Evolutionary conservation across 2,113 vertebrate genomes (phyloP).

Genomic region (Copsychus sechellarum): DNA sequence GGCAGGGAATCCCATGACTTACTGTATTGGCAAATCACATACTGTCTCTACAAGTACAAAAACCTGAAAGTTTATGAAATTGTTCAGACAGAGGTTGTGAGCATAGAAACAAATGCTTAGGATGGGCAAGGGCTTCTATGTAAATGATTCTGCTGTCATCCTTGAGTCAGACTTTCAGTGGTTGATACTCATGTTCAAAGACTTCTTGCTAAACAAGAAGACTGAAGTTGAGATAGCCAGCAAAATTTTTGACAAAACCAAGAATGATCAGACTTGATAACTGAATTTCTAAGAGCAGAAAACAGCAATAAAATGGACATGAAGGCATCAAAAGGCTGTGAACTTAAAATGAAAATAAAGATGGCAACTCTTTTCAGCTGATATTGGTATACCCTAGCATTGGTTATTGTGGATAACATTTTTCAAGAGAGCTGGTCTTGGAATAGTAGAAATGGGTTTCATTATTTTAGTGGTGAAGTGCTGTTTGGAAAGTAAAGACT

Average conservation of each 20-base stretch:
- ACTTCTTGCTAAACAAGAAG: background rate
- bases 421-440: background rate
- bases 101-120: background rate
- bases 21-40: background rate
- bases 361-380: background rate
- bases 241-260: background rate
- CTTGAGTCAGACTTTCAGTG: constrained; percentile 25
- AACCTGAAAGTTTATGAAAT: background rate
- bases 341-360: background rate
- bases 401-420: background rate
- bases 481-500: background rate
- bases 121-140: background rate
- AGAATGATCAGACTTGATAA: background rate
- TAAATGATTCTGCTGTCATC: background rate
- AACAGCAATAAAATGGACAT: background rate
- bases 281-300: background rate
- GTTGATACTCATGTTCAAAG: background rate
- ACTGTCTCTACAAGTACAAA: background rate
- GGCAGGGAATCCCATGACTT: background rate
- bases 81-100: background rate
- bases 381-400: background rate
- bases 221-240: background rate
- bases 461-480: background rate
- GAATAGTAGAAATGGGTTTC: background rate
- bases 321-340: background rate